A percentile compares a stretch with the other conserved stretches of the same genome.
Evolutionary conservation across 2,113 vertebrate genomes (phyloP).

Genomic region (Bostrychus sinensis): DNA sequence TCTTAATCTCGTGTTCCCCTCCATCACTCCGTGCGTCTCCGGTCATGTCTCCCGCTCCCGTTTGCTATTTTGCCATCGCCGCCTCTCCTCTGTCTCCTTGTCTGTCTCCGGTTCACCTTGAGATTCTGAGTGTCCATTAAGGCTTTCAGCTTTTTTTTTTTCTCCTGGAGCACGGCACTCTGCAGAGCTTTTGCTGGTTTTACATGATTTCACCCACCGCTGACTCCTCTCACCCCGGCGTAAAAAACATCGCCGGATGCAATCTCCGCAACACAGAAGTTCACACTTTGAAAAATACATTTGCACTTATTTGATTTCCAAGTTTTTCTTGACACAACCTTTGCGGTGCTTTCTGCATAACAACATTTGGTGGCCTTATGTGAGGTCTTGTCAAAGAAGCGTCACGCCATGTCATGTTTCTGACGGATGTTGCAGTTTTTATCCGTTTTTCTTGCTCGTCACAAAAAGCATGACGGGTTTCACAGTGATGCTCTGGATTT

Average conservation of each 20-base stretch:
- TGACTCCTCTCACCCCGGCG: slow-evolving; percentile 11
- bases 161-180: slow-evolving; percentile 41
- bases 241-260: slow-evolving; percentile 12
- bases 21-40: background rate
- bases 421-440: background rate
- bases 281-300: slow-evolving; percentile 8
- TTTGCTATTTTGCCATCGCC: slow-evolving; percentile 25
- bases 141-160: slow-evolving; percentile 59
- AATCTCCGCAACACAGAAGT: slow-evolving; percentile 5
- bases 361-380: background rate
- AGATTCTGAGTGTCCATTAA: slow-evolving; percentile 65
- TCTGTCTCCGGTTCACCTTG: slow-evolving; percentile 62
- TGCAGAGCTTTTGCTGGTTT: slow-evolving; percentile 42
- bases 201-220: slow-evolving; percentile 45
- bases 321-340: slow-evolving; percentile 1
- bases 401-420: background rate
- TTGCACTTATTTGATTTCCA: slow-evolving; percentile 12
- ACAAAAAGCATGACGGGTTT: too few relatives aligned
- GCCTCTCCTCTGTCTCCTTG: slow-evolving; percentile 51
- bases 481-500: too few relatives aligned
- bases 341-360: slow-evolving; percentile 2
- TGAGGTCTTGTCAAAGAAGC: background rate
- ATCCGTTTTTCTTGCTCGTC: background rate
- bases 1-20: slow-evolving; percentile 10
- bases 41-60: background rate